Percentiles rank a stretch among this genome's conserved stretches.
Evolutionary conservation across 2,113 vertebrate species (phyloP).

Genomic region (Opisthocomus hoazin): DNA sequence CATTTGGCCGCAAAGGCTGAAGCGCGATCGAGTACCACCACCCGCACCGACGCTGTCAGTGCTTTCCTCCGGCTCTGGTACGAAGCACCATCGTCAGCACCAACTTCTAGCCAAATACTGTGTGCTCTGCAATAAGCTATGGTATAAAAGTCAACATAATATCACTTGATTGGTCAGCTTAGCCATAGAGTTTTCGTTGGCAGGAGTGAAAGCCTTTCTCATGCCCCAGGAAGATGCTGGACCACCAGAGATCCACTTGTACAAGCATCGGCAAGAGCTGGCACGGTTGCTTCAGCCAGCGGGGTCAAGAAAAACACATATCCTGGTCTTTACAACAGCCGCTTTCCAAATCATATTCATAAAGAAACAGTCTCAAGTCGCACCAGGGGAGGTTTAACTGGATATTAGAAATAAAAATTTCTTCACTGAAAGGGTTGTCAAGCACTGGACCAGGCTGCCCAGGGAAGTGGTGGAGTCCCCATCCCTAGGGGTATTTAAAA

Average conservation of each 20-base stretch:
- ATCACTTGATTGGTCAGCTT: background rate
- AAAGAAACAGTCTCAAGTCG: background rate
- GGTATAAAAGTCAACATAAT: background rate
- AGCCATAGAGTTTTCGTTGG: background rate
- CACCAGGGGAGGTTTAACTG: background rate
- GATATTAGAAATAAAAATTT: background rate
- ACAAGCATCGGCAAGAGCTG: background rate
- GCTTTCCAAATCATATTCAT: background rate
- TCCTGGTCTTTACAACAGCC: background rate
- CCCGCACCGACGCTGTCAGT: background rate
- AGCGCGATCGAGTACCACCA: background rate
- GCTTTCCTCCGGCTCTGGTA: background rate
- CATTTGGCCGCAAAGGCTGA: background rate
- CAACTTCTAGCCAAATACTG: background rate
- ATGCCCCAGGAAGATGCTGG: background rate
- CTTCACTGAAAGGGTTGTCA: fast-evolving
- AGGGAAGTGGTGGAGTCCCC: background rate
- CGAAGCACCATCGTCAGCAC: fast-evolving
- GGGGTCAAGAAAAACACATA: fast-evolving
- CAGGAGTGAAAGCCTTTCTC: background rate
- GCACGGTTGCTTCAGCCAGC: background rate
- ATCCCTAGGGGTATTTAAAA: background rate
- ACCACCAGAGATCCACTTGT: background rate
- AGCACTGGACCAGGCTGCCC: background rate
- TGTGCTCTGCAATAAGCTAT: background rate